phyloP scores from a whole-genome alignment of 2,113 vertebrate species.

The Neomonachus schauinslandi region DNA sequence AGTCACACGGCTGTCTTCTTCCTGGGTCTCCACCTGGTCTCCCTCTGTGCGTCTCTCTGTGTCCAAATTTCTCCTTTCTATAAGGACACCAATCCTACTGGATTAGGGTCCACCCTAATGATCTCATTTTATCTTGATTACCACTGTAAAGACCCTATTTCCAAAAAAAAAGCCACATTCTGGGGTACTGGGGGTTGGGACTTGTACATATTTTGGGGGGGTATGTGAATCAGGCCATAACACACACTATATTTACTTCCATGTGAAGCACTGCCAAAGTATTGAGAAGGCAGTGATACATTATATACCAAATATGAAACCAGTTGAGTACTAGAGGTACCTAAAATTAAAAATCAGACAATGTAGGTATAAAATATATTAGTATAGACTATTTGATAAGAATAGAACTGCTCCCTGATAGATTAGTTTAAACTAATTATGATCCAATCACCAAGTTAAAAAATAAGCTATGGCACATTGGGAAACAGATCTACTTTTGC shows the following conservation, averaged over 20 bases:
- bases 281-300: neutral
- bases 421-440: neutral
- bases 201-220: neutral
- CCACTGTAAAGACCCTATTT: neutral
- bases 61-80: neutral
- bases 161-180: neutral
- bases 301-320: neutral
- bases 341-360: neutral
- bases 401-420: neutral
- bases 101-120: neutral
- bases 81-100: neutral
- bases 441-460: neutral
- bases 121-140: conserved; percentile 8
- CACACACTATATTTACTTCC: neutral
- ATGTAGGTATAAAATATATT: neutral
- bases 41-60: neutral
- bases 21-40: neutral
- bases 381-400: neutral
- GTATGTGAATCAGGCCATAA: conserved; percentile 19
- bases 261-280: neutral
- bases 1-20: neutral
- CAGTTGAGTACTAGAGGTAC: neutral
- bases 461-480: neutral
- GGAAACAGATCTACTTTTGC: neutral
- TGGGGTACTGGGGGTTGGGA: neutral